phyloP scores from a whole-genome alignment of 2,888 invertebrate genomes.

The Ommatoiulus sabulosus region DNA sequence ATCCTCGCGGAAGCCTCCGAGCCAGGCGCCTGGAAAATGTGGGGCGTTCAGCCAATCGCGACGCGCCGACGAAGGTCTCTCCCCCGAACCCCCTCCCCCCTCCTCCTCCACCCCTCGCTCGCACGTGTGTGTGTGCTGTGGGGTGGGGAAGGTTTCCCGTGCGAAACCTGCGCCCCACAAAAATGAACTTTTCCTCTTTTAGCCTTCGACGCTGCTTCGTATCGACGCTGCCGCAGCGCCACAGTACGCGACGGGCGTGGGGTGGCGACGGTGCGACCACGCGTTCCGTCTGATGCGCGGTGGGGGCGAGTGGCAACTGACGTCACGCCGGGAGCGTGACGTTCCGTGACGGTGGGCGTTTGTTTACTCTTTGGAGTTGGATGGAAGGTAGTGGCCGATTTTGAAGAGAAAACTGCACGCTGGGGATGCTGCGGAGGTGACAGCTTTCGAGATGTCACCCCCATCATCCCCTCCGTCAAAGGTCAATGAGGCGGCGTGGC shows the following conservation, averaged over 20 bases:
- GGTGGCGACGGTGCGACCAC: not conserved
- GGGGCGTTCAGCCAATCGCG: not conserved
- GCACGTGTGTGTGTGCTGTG: not conserved
- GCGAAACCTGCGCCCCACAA: no score
- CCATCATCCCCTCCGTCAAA: no score
- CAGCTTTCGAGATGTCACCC: not conserved
- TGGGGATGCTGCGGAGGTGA: not conserved
- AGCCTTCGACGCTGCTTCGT: not conserved
- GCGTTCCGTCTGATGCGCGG: not conserved
- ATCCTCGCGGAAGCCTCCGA: not conserved
- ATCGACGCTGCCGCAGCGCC: not conserved
- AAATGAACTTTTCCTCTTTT: not conserved
- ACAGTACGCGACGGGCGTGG: not conserved
- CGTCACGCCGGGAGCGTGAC: no score
- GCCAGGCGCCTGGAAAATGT: not conserved
- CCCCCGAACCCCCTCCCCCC: not conserved
- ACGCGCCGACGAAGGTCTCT: not conserved
- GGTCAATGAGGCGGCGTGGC: not conserved
- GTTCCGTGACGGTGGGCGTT: no score
- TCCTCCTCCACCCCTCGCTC: not conserved
- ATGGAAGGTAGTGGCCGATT: no score
- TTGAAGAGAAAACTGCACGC: no score
- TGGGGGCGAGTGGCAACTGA: no score
- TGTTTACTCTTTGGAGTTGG: no score
- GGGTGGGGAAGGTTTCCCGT: not conserved